Conservation (phyloP, 1,140 invertebrate genomes). For the Delia radicum region DNA sequence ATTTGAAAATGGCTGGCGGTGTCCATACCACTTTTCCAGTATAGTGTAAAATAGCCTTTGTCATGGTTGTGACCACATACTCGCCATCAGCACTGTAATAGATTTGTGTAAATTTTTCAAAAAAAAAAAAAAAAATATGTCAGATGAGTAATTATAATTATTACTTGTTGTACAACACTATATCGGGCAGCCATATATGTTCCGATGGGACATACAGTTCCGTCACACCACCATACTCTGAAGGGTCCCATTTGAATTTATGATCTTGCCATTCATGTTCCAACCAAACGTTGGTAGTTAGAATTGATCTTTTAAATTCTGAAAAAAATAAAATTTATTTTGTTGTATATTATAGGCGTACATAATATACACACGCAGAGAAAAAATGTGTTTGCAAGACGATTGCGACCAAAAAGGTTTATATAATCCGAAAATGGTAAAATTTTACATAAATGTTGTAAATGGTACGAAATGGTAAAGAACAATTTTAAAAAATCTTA, state of each 20-base stretch:
- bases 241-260: slow-evolving; percentile 94
- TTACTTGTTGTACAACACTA: slow-evolving; percentile 97
- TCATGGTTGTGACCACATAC: slow-evolving; percentile 97
- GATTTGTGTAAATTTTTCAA: background rate
- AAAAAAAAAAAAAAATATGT: background rate
- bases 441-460: no score
- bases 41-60: slow-evolving; percentile 88
- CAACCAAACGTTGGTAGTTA: slow-evolving; percentile 95
- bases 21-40: slow-evolving; percentile 89
- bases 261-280: slow-evolving; percentile 97
- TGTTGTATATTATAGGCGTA: no score
- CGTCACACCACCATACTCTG: slow-evolving; percentile 91
- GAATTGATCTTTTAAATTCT: slow-evolving; percentile 96
- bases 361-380: no score
- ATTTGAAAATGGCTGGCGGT: slow-evolving; percentile 97
- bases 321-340: slow-evolving; percentile 31
- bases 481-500: background rate
- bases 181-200: slow-evolving; percentile 93
- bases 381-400: no score
- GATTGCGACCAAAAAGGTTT: no score
- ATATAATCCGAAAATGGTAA: no score
- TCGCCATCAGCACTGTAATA: slow-evolving; percentile 87
- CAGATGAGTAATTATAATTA: slow-evolving; percentile 41
- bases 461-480: background rate
- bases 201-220: slow-evolving; percentile 90